A percentile compares a stretch with the other conserved stretches of the same genome.
These are phyloP conservation scores for Typhlomys cinereus DNA, from an alignment of 2,113 vertebrate genomes.

Conservation along the genomic window DNA sequence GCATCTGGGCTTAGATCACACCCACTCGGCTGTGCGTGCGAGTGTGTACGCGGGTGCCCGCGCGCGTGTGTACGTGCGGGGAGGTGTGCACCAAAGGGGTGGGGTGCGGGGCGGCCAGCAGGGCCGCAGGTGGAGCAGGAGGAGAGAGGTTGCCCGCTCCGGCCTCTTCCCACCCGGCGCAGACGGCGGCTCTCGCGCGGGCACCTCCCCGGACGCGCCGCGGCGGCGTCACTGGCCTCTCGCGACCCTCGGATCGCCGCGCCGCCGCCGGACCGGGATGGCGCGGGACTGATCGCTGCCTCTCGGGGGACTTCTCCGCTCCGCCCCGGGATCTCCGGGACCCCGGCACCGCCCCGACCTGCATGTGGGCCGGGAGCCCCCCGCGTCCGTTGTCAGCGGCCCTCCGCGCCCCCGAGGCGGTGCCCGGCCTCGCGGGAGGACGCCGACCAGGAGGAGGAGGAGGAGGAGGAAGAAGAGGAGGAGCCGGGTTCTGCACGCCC, in stretches of 20 bases:
- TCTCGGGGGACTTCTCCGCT: neutral
- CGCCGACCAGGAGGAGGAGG: neutral
- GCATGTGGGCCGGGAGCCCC: conserved; percentile 51
- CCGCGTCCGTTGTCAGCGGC: conserved; percentile 5
- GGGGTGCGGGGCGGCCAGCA: conserved; percentile 40
- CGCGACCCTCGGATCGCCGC: neutral
- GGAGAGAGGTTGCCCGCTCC: neutral
- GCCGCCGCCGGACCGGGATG: neutral
- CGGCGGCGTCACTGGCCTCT: conserved; percentile 49
- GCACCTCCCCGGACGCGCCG: neutral
- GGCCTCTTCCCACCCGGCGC: neutral
- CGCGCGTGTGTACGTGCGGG: conserved; percentile 64
- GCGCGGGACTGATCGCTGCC: conserved; percentile 51
- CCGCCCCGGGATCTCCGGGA: conserved; percentile 39
- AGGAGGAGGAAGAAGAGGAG: neutral
- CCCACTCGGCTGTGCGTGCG: conserved; percentile 48
- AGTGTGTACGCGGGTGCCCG: conserved; percentile 44
- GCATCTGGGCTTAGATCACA: conserved; percentile 56
- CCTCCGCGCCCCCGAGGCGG: conserved; percentile 39
- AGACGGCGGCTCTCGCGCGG: neutral
- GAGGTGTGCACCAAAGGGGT: conserved; percentile 68
- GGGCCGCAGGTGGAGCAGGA: conserved; percentile 52
- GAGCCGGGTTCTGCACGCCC: neutral
- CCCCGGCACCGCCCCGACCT: conserved; percentile 47
- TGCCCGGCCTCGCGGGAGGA: conserved; percentile 1